phyloP scores from a whole-genome alignment of 2,888 invertebrate species.

The Phengaris alcon region DNA sequence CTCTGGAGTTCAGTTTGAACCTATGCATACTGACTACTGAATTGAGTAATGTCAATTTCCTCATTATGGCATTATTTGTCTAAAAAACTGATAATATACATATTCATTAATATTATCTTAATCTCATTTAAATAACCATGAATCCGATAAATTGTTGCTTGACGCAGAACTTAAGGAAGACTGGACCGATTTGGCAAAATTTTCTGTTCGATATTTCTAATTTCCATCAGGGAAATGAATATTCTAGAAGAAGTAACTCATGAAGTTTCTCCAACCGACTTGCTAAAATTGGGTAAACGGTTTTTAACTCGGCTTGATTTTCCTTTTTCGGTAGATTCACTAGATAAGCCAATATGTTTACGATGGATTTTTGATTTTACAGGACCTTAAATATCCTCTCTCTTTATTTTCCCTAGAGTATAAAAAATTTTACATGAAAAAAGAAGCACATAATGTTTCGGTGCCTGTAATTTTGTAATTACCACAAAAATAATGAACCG shows the following conservation, averaged over 20 bases:
- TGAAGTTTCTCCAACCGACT: background rate
- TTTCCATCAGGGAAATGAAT: background rate
- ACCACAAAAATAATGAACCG: constrained; percentile 31
- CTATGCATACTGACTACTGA: background rate
- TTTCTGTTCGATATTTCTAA: background rate
- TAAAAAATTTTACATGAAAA: no score
- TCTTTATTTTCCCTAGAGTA: no score
- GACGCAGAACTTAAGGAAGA: background rate
- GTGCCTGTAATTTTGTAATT: constrained; percentile 26
- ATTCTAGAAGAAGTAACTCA: no score
- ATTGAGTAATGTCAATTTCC: background rate
- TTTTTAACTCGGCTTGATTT: background rate
- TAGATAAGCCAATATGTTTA: no score
- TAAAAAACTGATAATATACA: background rate
- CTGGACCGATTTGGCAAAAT: background rate
- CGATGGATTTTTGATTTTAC: no score
- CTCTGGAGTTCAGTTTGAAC: background rate
- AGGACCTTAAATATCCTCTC: no score
- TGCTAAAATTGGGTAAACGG: background rate
- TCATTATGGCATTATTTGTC: background rate
- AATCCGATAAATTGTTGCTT: background rate
- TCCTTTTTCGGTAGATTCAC: background rate
- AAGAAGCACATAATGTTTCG: background rate
- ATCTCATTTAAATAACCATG: background rate
- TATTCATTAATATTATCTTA: background rate